Conservation (phyloP, 2,113 vertebrate genomes). For the Aepyceros melampus region DNA sequence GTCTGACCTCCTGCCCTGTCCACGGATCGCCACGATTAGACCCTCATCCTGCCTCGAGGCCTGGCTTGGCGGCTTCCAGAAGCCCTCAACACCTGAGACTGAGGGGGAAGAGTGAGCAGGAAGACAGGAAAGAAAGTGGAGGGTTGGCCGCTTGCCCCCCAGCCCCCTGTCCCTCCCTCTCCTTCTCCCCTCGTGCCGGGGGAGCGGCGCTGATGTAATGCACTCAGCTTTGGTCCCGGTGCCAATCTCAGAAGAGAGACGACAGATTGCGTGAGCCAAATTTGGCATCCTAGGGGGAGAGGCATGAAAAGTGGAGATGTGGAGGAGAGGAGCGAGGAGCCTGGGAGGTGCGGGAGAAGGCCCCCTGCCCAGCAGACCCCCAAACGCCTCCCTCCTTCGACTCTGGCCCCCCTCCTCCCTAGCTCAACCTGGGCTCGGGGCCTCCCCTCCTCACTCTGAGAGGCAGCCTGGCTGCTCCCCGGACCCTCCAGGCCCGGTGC, state of each 20-base stretch:
- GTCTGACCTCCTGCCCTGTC: not conserved
- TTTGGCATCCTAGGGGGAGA: constrained; percentile 63
- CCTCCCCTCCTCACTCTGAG: not conserved
- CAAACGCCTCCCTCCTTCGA: not conserved
- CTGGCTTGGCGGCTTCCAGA: not conserved
- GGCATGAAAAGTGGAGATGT: constrained; percentile 53
- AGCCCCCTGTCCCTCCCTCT: constrained; percentile 1
- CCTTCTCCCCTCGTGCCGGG: constrained; percentile 27
- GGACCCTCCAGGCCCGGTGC: not conserved
- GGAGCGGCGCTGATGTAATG: not conserved
- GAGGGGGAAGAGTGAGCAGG: not conserved
- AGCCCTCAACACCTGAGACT: not conserved
- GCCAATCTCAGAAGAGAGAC: constrained; percentile 57
- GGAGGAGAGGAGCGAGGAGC: constrained; percentile 45
- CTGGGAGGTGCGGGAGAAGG: constrained; percentile 25
- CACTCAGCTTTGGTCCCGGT: constrained; percentile 40
- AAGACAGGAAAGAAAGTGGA: constrained; percentile 15
- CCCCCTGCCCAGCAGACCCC: constrained; percentile 38
- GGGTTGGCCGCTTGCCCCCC: not conserved
- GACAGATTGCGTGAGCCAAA: constrained; percentile 11
- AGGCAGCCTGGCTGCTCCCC: not conserved
- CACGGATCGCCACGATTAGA: not conserved
- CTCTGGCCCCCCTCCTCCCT: not conserved
- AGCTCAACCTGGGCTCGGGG: not conserved
- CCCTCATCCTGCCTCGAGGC: not conserved